Percentiles rank a stretch among this genome's conserved stretches.
Conservation (phyloP, 2,797 vertebrate genomes). For the Enteromius argenteus region DNA sequence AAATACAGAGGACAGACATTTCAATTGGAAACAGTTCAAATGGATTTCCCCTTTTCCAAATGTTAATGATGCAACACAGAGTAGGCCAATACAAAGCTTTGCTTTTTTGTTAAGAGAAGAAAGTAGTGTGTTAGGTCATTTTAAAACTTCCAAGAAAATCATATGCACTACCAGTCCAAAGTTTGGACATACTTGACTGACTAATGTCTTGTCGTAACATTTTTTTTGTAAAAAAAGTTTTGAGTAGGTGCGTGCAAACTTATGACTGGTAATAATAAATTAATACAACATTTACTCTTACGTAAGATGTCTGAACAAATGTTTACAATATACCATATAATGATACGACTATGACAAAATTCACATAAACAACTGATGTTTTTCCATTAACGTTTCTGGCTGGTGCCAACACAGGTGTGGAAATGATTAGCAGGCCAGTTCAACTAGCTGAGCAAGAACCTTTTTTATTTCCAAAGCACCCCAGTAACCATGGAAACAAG, state of each 20-base stretch:
- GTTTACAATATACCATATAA: background rate
- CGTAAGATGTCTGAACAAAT: background rate
- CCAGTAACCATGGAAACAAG: conserved; percentile 74
- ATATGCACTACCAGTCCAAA: conserved; percentile 1
- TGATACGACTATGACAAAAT: background rate
- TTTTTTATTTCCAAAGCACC: conserved; percentile 67
- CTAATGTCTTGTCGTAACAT: background rate
- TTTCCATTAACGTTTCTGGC: conserved; percentile 38
- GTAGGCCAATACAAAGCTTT: background rate
- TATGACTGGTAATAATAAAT: background rate
- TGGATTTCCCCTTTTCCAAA: conserved; percentile 16
- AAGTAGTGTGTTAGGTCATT: background rate
- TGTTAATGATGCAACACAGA: background rate
- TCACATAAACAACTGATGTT: conserved; percentile 17
- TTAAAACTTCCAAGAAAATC: background rate
- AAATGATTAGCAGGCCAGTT: conserved; percentile 72
- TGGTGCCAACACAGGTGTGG: conserved; percentile 64
- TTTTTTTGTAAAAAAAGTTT: background rate
- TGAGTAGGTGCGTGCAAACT: background rate
- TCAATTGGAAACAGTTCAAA: conserved; percentile 4
- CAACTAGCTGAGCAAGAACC: conserved; percentile 74
- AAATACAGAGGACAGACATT: background rate
- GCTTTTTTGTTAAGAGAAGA: background rate
- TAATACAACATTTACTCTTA: background rate
- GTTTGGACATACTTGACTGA: conserved; percentile 8